Base-by-base conservation (phyloP, 2,113 vertebrate genomes). In the Hiodon tergisus region DNA sequence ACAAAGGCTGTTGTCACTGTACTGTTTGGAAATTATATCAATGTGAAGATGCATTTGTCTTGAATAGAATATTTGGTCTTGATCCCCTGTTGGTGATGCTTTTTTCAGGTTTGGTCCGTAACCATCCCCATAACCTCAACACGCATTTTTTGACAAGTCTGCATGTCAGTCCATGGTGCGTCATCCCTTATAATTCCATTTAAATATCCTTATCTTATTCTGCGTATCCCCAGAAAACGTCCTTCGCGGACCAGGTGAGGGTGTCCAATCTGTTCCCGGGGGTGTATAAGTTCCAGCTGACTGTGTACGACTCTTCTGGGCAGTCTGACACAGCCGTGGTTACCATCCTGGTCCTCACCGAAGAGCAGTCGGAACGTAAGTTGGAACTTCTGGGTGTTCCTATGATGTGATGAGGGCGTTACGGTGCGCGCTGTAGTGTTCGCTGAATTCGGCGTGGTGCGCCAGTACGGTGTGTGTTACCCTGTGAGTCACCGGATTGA, bases 311-410 rank as follows among this genome's bases (percentile, higher is more conserved):
- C 81, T 72, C 77, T 0, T 85, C 78, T 0, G 85, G 88, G 1
- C 93, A 94, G 68, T 86, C 89, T 0, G 90, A 89, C 81, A 88
- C 88, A 0, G 79, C 89, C 71, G 89, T 90, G 3, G 72, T 98
- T 75, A 95, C 92, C 0, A 80, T 99, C 74, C 80, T 92, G 14
- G 97, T 98, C 65, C 88, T 99, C 31, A 95, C 92, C 0, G 67
- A 89, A 4, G 94, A 94, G 68, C 91, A 97, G 84, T 96, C 97
- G 1, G 90, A 92, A 78, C 91, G 97, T 98, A 79, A 93, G 92
- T 86, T 69, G 50, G 47, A 16, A 5, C 31, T 2, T n/a, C n/a
- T n/a, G n/a, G n/a, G n/a, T n/a, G n/a, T n/a, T n/a, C 66, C 0
- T 16, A 10, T n/a, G 13, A 14, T 51, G 14, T 31, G 63, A 31